Evolutionary conservation across 2,888 invertebrate species (phyloP).

Genomic region (Caenorhabditis sp.): DNA sequence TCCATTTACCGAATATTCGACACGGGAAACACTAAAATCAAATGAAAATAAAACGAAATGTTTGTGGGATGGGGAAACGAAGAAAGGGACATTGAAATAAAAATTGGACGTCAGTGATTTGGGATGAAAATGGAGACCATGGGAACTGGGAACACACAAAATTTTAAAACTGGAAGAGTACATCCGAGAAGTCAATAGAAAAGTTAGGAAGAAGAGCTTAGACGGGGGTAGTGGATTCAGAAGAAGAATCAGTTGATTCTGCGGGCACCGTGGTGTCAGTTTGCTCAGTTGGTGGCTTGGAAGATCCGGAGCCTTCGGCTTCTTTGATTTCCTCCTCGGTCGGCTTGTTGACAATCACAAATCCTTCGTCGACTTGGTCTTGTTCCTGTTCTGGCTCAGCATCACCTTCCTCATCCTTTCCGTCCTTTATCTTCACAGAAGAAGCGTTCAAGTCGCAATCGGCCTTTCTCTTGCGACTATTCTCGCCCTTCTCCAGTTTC

Average conservation of each 20-base stretch:
- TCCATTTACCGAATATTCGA: constrained; percentile 42
- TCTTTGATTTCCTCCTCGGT: constrained; percentile 34
- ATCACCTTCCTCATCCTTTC: constrained; percentile 37
- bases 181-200: no score
- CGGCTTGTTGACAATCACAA: constrained; percentile 51
- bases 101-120: constrained; percentile 7
- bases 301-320: neutral
- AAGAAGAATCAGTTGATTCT: neutral
- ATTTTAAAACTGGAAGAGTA: neutral
- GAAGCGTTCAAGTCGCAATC: constrained; percentile 58
- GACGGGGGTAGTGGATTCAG: neutral
- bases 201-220: constrained; percentile 17
- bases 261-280: no score
- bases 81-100: neutral
- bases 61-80: neutral
- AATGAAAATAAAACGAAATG: constrained; percentile 2
- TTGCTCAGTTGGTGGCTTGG: no score
- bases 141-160: neutral
- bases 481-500: constrained; percentile 58
- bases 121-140: constrained; percentile 7
- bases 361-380: constrained; percentile 52
- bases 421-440: constrained; percentile 47
- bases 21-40: constrained; percentile 16
- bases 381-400: neutral
- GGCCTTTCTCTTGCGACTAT: constrained; percentile 58